Evolutionary conservation across 2,888 invertebrate genomes (phyloP), one percentile per base, ranked within the genome.

Genomic region (Hanleya hanleyi): DNA sequence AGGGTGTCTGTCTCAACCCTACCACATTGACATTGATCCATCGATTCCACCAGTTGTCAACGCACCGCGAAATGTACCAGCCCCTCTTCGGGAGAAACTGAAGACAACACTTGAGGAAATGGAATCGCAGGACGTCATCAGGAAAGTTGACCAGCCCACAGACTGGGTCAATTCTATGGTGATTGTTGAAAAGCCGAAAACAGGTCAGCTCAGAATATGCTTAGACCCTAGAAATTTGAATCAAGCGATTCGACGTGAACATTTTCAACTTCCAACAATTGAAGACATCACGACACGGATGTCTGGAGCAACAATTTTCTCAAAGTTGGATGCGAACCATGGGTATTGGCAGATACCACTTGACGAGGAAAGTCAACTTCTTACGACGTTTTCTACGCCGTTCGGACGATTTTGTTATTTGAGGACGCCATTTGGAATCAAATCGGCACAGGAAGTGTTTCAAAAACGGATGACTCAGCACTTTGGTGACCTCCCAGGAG

Each of bases 381-480:
- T 51, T 6, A 36, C 18, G 4, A 65, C 69, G 18, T 75, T 73
- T 50, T 74, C 47, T 47, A 69, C 69, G 9, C 69, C 69, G 36
- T 70, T 70, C 35, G 74, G 73, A 29, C 26, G 73, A 32, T 75
- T 36, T 49, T 22, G 64, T 12, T 69, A 49, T 50, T 15, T 26
- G 29, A 41, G 75, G 32, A 22, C 75, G 18, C 74, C 75, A 4
- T 75, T 74, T 66, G 75, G 75, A 38, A 69, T 75, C 18, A 49
- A 47, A 47, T 69, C 50, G 29, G 69, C 75, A 22, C 75, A 49
- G 51, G 73, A 75, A 38, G 62, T 69, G 22, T 75, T 49, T 33
- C 69, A 74, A 33, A 73, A 57, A 62, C n/a, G 38, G n/a, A 67
- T 73, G 12, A 15, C 36, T 29, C 36, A 69, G 38, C 22, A 49